Conservation (phyloP, 2,888 invertebrate genomes). For the Polydrusus cervinus region DNA sequence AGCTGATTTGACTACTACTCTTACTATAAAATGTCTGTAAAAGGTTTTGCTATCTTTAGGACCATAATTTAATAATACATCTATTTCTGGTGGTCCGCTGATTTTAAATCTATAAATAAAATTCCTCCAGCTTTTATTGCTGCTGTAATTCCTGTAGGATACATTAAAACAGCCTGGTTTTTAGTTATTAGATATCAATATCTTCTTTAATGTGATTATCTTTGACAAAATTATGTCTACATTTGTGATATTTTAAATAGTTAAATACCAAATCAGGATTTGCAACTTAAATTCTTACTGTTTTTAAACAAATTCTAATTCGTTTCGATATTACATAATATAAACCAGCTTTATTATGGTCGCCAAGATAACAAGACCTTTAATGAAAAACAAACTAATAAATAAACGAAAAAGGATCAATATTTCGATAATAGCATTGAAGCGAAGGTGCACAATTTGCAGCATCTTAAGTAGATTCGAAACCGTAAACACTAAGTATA, state of each 20-base stretch:
- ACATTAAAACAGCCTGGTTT: no score
- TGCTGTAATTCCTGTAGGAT: no score
- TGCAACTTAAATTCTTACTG: no score
- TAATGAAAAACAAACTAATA: conserved; percentile 31
- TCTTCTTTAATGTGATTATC: no score
- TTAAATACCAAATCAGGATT: no score
- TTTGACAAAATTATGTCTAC: no score
- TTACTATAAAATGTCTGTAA: not conserved
- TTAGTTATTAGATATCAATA: no score
- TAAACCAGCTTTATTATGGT: conserved; percentile 9
- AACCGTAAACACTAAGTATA: not conserved
- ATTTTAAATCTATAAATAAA: not conserved
- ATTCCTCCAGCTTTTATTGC: no score
- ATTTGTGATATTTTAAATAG: no score
- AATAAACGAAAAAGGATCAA: conserved; percentile 22
- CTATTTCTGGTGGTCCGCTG: not conserved
- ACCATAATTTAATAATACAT: not conserved
- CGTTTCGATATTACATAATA: not conserved
- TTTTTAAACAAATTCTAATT: no score
- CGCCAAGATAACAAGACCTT: conserved; percentile 27
- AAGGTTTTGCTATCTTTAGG: conserved; percentile 16
- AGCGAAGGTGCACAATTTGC: conserved; percentile 7
- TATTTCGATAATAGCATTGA: conserved; percentile 13
- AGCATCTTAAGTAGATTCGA: not conserved
- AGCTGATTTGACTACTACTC: conserved; percentile 2